Evolutionary conservation across 2,888 invertebrate species (phyloP), one percentile per base, ranked within the genome.

Genomic region (Philereme transversata): DNA sequence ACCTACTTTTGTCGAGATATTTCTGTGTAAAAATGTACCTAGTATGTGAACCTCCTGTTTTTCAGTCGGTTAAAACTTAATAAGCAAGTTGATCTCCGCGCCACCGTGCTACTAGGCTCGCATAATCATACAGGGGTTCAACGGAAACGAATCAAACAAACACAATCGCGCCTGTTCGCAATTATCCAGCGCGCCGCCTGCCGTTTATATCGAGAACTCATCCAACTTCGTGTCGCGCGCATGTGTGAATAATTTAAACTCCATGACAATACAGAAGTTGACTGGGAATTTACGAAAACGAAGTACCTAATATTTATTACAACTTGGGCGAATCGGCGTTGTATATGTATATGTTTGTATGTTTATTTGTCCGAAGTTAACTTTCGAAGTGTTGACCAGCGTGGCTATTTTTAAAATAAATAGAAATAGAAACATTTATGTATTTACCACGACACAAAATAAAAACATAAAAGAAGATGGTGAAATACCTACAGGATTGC

Each of bases 101-200:
- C 52, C 38, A 38, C 10, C 36, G 4, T 10, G 9, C 11, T 44
- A 62, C 51, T 55, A 51, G 55, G 55, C 51, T 40, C 44, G 7
- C 51, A 62, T 62, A 58, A 55, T 40, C 57, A 44, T 38, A 38
- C 34, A 48, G 44, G 47, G 40, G 55, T 51, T 22, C 22, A 22
- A 46, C 4, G 43, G 44, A 51, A 52, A 56, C 52, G 57, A 60
- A 60, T 53, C 69, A 75, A 76, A 72, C 73, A 70, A 62, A 52
- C 59, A 56, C 62, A 63, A 59, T 59, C 71, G 70, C 68, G 68
- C 68, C 56, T 51, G 81, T 74, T 79, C 75, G 80, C 80, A 85
- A 85, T 84, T 84, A 86, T 79, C 76, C 79, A 68, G 52, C 54
- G 50, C 41, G 55, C 45, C 62, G 62, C 54, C 50, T 45, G 55